Evolutionary conservation across 2,113 vertebrate species (phyloP), one percentile per base, ranked within the genome.

Genomic region (Dicaeum eximium): DNA sequence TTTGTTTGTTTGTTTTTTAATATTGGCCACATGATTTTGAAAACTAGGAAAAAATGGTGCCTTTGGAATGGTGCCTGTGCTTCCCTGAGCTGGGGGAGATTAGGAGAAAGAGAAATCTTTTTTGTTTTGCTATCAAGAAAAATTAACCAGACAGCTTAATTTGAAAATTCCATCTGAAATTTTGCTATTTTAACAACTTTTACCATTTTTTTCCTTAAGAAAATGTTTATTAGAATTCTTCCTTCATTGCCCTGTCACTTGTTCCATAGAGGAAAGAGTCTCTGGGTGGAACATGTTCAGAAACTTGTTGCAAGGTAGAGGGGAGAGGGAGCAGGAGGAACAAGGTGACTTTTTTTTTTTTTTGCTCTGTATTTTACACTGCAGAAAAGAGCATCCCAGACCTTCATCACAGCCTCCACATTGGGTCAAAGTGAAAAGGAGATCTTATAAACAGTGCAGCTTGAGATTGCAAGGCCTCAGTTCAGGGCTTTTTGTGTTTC

Each of bases 11-110:
- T 20, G 45, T 15, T 42, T 37, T 50, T n/a, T 7, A 3, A 28
- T 64, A 2, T 8, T 80, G 20, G 4, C 24, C 80, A 61, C 1
- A n/a, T 0, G 0, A 7, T 3, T 18, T 56, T 74, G 31, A 79
- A 78, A 87, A 57, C 13, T 14, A 7, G 22, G 31, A 54, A 66
- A 66, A 80, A 56, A 8, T 7, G 1, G 9, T 74, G 14, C 5
- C 21, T 92, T 81, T 71, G 38, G 31, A 85, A 50, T 27, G 9
- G 3, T 33, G 37, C 15, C 10, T 54, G 11, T 47, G 7, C 11
- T 57, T 71, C 17, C 15, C 31, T 45, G n/a, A 57, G 2, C 6
- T 72, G 22, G 6, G 1, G 6, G 4, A 80, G 6, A 18, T 3
- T 57, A 58, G 13, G 28, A 60, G n/a, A 44, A 73, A 20, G 4